phyloP scores from a whole-genome alignment of 2,113 vertebrate species.

The Alouatta palliata region DNA sequence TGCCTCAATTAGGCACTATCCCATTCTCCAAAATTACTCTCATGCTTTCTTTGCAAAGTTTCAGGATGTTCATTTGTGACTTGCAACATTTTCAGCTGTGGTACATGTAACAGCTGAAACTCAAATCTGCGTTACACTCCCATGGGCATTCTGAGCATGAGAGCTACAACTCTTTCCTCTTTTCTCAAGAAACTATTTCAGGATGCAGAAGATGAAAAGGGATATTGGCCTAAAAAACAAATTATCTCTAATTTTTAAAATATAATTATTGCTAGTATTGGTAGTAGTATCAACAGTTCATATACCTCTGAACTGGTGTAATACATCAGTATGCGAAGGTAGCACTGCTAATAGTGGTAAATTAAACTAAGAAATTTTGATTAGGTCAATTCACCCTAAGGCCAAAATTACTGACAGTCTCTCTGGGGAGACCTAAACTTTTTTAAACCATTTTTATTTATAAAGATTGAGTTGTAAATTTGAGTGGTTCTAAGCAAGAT shows the following conservation, averaged over 20 bases:
- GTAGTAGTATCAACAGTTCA: neutral
- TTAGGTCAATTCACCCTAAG: neutral
- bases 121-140: neutral
- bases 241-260: neutral
- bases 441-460: neutral
- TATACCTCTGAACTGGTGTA: neutral
- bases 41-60: neutral
- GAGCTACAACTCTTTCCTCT: neutral
- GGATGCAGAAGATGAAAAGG: neutral
- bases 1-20: neutral
- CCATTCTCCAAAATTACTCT: neutral
- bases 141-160: neutral
- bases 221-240: neutral
- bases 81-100: neutral
- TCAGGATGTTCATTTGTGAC: neutral
- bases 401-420: neutral
- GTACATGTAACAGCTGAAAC: neutral
- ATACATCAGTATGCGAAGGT: neutral
- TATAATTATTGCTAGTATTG: neutral
- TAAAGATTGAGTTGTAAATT: neutral
- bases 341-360: neutral
- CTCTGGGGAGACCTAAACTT: neutral
- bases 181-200: slow-evolving; percentile 24
- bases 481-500: neutral
- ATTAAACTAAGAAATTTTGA: neutral